A percentile compares a stretch with the other conserved stretches of the same genome.
phyloP scores from a whole-genome alignment of 2,797 vertebrate genomes.

The Eulemur coronatus region DNA sequence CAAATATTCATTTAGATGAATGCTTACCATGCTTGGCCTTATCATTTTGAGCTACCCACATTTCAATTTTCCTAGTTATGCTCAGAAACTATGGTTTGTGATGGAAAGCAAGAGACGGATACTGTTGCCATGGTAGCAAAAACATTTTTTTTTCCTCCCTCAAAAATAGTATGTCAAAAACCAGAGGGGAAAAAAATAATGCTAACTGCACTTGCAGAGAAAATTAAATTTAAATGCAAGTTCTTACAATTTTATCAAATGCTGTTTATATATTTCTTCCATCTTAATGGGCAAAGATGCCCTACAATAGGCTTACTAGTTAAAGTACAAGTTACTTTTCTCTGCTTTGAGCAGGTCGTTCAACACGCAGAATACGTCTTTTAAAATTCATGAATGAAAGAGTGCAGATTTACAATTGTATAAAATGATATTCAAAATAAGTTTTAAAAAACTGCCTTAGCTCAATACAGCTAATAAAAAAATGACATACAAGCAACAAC shows the following conservation, averaged over 20 bases:
- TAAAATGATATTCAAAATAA: constrained; percentile 40
- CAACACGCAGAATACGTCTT: not conserved
- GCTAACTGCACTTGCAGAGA: constrained; percentile 63
- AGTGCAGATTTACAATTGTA: constrained; percentile 6
- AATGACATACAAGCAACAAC: constrained; percentile 7
- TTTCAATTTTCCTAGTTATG: constrained; percentile 84
- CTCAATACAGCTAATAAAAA: constrained; percentile 30
- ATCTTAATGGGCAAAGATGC: constrained; percentile 38
- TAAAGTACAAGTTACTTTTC: constrained; percentile 52
- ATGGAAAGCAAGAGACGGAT: constrained; percentile 78
- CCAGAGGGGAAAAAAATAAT: constrained; percentile 58
- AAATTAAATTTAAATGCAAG: constrained; percentile 75
- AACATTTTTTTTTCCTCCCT: constrained; percentile 81
- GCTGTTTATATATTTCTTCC: constrained; percentile 10
- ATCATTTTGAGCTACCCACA: constrained; percentile 78
- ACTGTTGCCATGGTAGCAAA: constrained; percentile 85
- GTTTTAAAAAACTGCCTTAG: constrained; percentile 44
- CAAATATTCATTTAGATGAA: constrained; percentile 82
- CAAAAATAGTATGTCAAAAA: constrained; percentile 83
- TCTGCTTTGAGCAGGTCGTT: not conserved
- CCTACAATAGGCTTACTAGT: constrained; percentile 17
- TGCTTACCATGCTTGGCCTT: constrained; percentile 79
- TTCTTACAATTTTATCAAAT: constrained; percentile 61
- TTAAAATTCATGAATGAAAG: constrained; percentile 54
- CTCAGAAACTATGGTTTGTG: constrained; percentile 79